Evolutionary conservation across 2,113 vertebrate genomes (phyloP).

Genomic region (Petroica traversi): DNA sequence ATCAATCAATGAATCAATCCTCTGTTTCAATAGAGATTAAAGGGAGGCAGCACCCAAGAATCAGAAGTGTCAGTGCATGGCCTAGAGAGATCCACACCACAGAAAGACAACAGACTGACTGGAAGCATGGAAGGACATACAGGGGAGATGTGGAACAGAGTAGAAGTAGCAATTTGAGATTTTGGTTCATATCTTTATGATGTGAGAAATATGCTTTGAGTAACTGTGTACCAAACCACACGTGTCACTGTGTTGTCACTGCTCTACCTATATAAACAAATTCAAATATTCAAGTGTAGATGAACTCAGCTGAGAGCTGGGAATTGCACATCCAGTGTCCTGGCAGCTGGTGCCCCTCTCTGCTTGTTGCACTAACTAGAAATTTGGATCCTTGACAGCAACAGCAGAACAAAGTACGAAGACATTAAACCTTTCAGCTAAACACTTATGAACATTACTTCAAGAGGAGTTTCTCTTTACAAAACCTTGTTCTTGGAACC

Average conservation of each 20-base stretch:
- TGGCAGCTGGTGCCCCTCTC: neutral
- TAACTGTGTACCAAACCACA: neutral
- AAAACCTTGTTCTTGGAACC: neutral
- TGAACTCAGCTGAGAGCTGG: neutral
- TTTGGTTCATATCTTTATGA: neutral
- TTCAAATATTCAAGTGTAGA: neutral
- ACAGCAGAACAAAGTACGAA: neutral
- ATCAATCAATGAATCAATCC: neutral
- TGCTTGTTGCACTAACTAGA: neutral
- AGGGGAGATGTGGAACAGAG: neutral
- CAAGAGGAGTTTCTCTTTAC: neutral
- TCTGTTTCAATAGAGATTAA: neutral
- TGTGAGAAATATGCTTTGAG: accelerated
- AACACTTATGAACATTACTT: neutral
- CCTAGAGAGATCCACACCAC: neutral
- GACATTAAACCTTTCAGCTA: neutral
- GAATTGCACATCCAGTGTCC: neutral
- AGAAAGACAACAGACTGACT: neutral
- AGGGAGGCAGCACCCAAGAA: neutral
- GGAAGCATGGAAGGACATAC: neutral
- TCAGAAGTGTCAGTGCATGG: neutral
- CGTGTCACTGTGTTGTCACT: accelerated
- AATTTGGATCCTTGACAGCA: neutral
- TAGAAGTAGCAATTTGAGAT: neutral
- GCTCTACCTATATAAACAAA: neutral